A percentile compares a stretch with the other conserved stretches of the same genome.
Conservation (phyloP, 2,113 vertebrate species). For the Excalfactoria chinensis region DNA sequence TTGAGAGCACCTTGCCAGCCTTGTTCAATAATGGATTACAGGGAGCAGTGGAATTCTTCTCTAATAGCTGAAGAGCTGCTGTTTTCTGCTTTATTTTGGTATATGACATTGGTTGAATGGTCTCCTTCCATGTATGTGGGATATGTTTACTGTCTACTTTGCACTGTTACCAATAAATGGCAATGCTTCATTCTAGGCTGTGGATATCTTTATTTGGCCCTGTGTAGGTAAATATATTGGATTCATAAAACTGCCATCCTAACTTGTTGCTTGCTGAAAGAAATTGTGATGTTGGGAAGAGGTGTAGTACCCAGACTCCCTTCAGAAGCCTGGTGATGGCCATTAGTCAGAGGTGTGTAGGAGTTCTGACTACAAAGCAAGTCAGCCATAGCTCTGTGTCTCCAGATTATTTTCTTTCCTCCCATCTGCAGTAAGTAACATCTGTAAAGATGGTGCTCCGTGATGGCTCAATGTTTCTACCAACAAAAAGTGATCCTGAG, state of each 20-base stretch:
- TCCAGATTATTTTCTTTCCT: background rate
- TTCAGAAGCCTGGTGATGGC: background rate
- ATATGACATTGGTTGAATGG: background rate
- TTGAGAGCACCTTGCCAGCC: background rate
- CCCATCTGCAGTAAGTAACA: fast-evolving
- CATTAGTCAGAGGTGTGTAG: fast-evolving
- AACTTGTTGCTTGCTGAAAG: background rate
- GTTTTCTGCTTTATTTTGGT: background rate
- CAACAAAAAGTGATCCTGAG: background rate
- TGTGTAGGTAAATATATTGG: background rate
- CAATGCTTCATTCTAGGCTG: constrained; percentile 4
- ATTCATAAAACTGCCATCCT: background rate
- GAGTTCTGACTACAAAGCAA: background rate
- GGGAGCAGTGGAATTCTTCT: background rate
- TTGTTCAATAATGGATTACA: fast-evolving
- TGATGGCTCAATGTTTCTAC: background rate
- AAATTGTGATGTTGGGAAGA: background rate
- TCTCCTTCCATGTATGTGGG: background rate
- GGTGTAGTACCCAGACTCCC: fast-evolving
- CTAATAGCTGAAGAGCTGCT: background rate
- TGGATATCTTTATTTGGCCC: background rate
- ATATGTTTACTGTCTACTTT: background rate
- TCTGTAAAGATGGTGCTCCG: background rate
- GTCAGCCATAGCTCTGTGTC: background rate
- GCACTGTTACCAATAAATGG: constrained; percentile 68